phyloP scores from a whole-genome alignment of 2,888 invertebrate species.

The Subacronicta megacephala region DNA sequence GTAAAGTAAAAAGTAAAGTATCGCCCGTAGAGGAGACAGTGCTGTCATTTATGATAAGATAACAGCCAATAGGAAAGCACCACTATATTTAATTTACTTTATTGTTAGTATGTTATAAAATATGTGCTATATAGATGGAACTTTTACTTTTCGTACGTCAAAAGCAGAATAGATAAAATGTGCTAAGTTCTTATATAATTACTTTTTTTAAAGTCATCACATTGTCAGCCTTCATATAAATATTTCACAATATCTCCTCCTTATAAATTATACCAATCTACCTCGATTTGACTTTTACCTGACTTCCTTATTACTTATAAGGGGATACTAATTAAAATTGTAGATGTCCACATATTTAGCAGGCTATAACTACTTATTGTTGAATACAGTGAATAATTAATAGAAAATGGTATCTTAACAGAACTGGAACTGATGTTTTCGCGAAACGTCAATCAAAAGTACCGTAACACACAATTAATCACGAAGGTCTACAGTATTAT shows the following conservation, averaged over 20 bases:
- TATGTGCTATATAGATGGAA: too few species aligned
- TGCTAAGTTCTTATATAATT: too few species aligned
- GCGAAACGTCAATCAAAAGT: constrained; percentile 59
- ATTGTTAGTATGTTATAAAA: too few species aligned
- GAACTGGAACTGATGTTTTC: constrained; percentile 55
- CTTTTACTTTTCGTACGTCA: too few species aligned
- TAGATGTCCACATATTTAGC: constrained; percentile 6
- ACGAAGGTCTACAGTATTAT: constrained; percentile 50
- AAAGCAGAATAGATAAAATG: too few species aligned
- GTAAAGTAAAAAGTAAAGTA: too few species aligned
- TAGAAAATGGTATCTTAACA: constrained; percentile 42
- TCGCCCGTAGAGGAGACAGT: constrained; percentile 10
- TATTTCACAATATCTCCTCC: too few species aligned
- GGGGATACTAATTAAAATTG: constrained; percentile 18
- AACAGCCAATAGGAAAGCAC: constrained; percentile 8
- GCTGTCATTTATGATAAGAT: constrained; percentile 20
- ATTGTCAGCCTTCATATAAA: too few species aligned
- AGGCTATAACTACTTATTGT: constrained; percentile 29
- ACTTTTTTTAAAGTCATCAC: too few species aligned
- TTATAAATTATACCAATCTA: too few species aligned
- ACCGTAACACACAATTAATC: constrained; percentile 56
- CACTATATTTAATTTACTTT: too few species aligned
- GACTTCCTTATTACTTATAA: constrained; percentile 7
- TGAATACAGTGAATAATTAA: constrained; percentile 52
- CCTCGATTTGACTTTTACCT: background rate